A percentile compares a stretch with the other conserved stretches of the same genome.
These are phyloP conservation scores for Xyrauchen texanus DNA, from an alignment of 2,113 vertebrate genomes.

Conservation along the genomic window DNA sequence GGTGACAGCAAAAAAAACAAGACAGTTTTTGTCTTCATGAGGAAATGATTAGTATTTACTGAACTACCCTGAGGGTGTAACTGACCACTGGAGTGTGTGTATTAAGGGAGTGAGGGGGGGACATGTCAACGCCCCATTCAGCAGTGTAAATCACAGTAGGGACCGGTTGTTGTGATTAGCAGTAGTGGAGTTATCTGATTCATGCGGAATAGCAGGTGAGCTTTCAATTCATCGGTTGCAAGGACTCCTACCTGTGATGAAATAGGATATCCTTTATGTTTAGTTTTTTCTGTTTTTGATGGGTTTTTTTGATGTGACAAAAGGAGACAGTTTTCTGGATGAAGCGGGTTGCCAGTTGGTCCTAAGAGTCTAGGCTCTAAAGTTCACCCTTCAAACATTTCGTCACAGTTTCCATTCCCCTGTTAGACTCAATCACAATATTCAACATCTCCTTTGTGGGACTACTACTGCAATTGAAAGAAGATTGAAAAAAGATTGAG, in stretches of 20 bases:
- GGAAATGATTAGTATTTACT: conserved; percentile 33
- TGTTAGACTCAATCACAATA: conserved; percentile 40
- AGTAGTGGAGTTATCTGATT: conserved; percentile 47
- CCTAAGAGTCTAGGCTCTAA: conserved; percentile 35
- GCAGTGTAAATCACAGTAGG: conserved; percentile 30
- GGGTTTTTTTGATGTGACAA: conserved; percentile 52
- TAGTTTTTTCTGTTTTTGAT: not conserved
- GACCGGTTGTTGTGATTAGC: conserved; percentile 43
- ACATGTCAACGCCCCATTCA: conserved; percentile 19
- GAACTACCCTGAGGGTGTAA: conserved; percentile 27
- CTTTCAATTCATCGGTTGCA: conserved; percentile 35
- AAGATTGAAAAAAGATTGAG: conserved; percentile 1
- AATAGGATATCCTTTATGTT: not conserved
- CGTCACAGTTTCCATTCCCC: conserved; percentile 39
- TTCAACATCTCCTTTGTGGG: conserved; percentile 20
- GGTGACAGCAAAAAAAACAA: conserved; percentile 18
- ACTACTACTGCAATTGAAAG: conserved; percentile 24
- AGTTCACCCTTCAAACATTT: conserved; percentile 54
- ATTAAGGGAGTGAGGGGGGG: not conserved
- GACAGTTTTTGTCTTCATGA: conserved; percentile 30
- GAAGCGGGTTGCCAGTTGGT: conserved; percentile 22
- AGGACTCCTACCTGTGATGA: conserved; percentile 28
- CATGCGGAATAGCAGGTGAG: conserved; percentile 19
- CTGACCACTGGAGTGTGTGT: conserved; percentile 29
- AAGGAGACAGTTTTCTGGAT: conserved; percentile 28